Conservation (phyloP, 2,888 invertebrate genomes). For the Tanytarsus gracilentus region DNA sequence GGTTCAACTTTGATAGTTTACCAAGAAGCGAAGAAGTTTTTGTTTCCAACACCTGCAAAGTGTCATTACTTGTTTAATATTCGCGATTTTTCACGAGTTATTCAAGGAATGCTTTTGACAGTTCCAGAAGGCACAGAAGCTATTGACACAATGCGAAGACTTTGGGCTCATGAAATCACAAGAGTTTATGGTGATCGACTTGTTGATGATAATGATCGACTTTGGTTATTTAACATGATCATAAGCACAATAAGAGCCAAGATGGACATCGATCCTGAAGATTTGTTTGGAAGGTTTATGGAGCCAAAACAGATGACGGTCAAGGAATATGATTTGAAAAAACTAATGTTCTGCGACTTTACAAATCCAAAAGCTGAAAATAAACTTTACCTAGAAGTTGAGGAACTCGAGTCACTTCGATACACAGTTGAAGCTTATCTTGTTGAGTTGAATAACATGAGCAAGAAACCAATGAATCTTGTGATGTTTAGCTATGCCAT, state of each 20-base stretch:
- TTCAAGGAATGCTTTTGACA: constrained; percentile 83
- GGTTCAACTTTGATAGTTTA: constrained; percentile 78
- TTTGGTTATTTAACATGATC: constrained; percentile 69
- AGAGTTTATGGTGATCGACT: constrained; percentile 89
- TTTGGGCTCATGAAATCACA: constrained; percentile 91
- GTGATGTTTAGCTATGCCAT: constrained; percentile 90
- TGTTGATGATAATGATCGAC: constrained; percentile 70
- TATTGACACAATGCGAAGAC: constrained; percentile 71
- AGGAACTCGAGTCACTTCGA: constrained; percentile 69
- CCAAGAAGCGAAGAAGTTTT: constrained; percentile 67
- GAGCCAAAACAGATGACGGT: constrained; percentile 41
- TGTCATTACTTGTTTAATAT: constrained; percentile 93
- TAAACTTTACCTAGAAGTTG: constrained; percentile 79
- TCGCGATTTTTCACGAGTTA: constrained; percentile 86
- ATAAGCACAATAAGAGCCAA: constrained; percentile 50
- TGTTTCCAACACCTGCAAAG: constrained; percentile 86
- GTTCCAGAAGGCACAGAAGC: constrained; percentile 88
- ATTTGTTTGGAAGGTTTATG: constrained; percentile 60
- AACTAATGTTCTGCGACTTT: constrained; percentile 89
- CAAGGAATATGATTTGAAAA: constrained; percentile 71
- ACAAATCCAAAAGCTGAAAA: constrained; percentile 87
- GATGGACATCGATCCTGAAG: constrained; percentile 59
- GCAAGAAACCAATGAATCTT: constrained; percentile 92
- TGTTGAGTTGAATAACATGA: constrained; percentile 88
- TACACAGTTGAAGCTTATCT: constrained; percentile 80